phyloP scores from a whole-genome alignment of 2,113 vertebrate species.

The Crotalus viridis region DNA sequence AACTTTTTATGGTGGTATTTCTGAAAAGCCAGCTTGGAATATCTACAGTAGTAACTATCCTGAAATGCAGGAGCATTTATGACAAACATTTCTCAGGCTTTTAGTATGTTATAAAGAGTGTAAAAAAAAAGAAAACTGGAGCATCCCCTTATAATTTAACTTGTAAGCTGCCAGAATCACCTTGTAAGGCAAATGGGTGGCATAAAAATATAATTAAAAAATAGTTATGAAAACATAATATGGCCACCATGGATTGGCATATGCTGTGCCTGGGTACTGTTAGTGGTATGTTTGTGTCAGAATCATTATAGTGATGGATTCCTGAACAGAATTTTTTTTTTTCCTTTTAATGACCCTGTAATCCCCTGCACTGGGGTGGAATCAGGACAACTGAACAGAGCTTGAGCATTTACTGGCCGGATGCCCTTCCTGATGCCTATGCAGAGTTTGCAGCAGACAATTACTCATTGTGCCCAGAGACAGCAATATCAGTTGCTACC shows the following conservation, averaged over 20 bases:
- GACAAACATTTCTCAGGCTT: background rate
- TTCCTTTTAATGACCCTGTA: background rate
- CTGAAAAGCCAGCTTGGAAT: background rate
- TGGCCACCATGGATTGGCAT: background rate
- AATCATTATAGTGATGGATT: background rate
- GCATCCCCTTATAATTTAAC: rapidly evolving
- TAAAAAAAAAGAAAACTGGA: background rate
- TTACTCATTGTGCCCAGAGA: background rate
- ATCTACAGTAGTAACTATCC: background rate
- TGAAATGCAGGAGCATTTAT: background rate
- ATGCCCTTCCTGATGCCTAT: background rate
- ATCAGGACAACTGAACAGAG: background rate
- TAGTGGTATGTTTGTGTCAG: background rate
- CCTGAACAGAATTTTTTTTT: background rate
- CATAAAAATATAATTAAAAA: background rate
- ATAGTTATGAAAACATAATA: background rate
- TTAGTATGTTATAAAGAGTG: rapidly evolving
- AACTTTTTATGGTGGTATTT: background rate
- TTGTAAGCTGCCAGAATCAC: background rate
- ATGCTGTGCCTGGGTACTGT: background rate
- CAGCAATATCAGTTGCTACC: background rate
- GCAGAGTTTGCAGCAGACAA: background rate
- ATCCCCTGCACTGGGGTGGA: background rate
- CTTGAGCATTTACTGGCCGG: background rate
- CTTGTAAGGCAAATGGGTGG: too few relatives aligned